Evolutionary conservation across 2,888 invertebrate genomes (phyloP).

Genomic region (Sphecodes monilicornis): DNA sequence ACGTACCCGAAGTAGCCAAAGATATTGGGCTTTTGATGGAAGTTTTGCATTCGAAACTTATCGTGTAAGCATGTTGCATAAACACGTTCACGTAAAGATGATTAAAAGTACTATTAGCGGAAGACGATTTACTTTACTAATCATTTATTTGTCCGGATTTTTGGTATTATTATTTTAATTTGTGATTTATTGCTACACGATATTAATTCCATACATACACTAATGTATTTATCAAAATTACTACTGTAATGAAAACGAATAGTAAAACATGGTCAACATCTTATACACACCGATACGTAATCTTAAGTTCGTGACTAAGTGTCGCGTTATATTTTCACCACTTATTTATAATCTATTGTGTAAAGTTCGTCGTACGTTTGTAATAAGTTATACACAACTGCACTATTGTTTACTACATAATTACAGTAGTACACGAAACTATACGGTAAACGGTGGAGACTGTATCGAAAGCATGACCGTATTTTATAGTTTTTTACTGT

Average conservation of each 20-base stretch:
- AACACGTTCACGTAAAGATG: slow-evolving; percentile 23
- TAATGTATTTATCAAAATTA: slow-evolving; percentile 19
- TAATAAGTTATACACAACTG: slow-evolving; percentile 40
- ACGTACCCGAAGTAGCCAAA: slow-evolving; percentile 77
- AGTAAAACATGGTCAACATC: not conserved
- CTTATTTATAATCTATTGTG: slow-evolving; percentile 41
- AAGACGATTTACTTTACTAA: slow-evolving; percentile 43
- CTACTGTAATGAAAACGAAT: not conserved
- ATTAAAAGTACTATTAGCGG: slow-evolving; percentile 25
- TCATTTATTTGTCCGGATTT: slow-evolving; percentile 42
- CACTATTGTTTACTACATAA: slow-evolving; percentile 35
- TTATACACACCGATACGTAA: slow-evolving; percentile 19
- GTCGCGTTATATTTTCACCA: slow-evolving; percentile 15
- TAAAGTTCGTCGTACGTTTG: slow-evolving; percentile 40
- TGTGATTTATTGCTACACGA: slow-evolving; percentile 15
- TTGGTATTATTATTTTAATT: slow-evolving; percentile 22
- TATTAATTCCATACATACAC: not conserved
- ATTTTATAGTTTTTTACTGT: slow-evolving; percentile 70
- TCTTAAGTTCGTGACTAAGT: slow-evolving; percentile 29
- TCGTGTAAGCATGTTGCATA: slow-evolving; percentile 52
- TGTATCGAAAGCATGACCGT: slow-evolving; percentile 49
- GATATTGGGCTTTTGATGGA: slow-evolving; percentile 74
- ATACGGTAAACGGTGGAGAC: slow-evolving; percentile 37
- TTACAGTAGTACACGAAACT: slow-evolving; percentile 42
- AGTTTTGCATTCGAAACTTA: slow-evolving; percentile 63